Evolutionary conservation across 1,140 invertebrate genomes (phyloP).

Genomic region (Zaprionus ornatus): DNA sequence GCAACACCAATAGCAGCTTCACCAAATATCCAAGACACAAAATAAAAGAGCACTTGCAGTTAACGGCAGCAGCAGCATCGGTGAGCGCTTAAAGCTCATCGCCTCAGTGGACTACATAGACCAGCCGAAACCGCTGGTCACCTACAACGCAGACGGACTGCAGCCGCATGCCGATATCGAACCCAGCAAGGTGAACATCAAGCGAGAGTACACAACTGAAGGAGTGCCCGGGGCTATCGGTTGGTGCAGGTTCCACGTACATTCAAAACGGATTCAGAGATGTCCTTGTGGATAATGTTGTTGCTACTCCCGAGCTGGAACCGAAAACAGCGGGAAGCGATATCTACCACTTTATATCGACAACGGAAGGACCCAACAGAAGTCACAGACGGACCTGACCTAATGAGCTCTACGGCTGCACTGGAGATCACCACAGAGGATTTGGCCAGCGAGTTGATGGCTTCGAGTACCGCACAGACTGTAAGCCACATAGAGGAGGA

Average conservation of each 20-base stretch:
- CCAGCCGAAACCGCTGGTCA: constrained; percentile 50
- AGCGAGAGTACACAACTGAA: constrained; percentile 76
- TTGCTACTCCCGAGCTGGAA: constrained; percentile 45
- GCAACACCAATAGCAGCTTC: constrained; percentile 42
- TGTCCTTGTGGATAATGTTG: constrained; percentile 38
- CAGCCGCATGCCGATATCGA: constrained; percentile 57
- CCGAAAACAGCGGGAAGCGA: constrained; percentile 76
- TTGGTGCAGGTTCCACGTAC: constrained; percentile 25
- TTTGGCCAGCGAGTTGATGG: constrained; percentile 9
- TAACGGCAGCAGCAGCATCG: constrained; percentile 36
- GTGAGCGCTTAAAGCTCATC: constrained; percentile 76
- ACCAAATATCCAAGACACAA: constrained; percentile 52
- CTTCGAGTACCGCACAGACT: constrained; percentile 25
- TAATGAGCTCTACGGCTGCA: constrained; percentile 7
- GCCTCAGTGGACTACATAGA: constrained; percentile 67
- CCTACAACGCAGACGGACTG: constrained; percentile 51
- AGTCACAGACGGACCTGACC: constrained; percentile 37
- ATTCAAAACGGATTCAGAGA: constrained; percentile 57
- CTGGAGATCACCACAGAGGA: constrained; percentile 50
- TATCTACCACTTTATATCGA: constrained; percentile 79
- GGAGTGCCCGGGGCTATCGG: constrained; percentile 14
- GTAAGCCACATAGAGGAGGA: constrained; percentile 74
- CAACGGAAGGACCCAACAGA: constrained; percentile 73
- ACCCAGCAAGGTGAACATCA: constrained; percentile 79
- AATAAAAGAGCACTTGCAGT: constrained; percentile 63